Percentiles rank a stretch among this genome's conserved stretches.
These are phyloP conservation scores for Drosophila pegasa DNA, from an alignment of 2,888 invertebrate species.

Conservation along the genomic window DNA sequence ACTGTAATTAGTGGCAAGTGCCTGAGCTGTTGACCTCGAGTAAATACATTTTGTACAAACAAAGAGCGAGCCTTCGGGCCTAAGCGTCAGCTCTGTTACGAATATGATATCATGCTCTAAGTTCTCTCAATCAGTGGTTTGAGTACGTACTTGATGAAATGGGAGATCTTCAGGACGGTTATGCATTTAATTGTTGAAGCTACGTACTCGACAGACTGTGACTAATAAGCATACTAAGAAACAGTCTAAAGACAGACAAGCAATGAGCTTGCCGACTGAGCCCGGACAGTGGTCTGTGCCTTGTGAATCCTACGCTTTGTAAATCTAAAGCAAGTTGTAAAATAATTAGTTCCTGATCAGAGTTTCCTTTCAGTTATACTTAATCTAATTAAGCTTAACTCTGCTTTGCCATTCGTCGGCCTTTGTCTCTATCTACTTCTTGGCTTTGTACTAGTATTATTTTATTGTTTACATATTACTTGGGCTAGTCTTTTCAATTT, in stretches of 20 bases:
- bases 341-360: neutral
- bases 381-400: no score
- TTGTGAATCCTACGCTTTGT: neutral
- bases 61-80: conserved; percentile 12
- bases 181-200: conserved; percentile 36
- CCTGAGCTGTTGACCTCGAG: conserved; percentile 67
- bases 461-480: neutral
- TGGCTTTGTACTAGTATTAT: neutral
- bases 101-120: conserved; percentile 3
- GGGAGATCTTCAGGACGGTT: conserved; percentile 11
- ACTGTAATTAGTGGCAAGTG: conserved; percentile 67
- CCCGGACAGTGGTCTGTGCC: conserved; percentile 25
- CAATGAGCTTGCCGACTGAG: conserved; percentile 16
- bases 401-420: no score
- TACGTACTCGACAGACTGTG: conserved; percentile 36
- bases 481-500: neutral
- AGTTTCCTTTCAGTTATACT: neutral
- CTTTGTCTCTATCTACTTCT: neutral
- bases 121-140: neutral
- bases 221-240: conserved; percentile 57
- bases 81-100: conserved; percentile 19
- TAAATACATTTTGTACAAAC: conserved; percentile 24
- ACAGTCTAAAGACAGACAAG: conserved; percentile 23
- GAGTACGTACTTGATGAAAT: conserved; percentile 7
- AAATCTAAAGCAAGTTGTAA: neutral